These are phyloP conservation scores for Discoglossus pictus DNA, from an alignment of 2,797 vertebrate genomes.

Conservation along the genomic window DNA sequence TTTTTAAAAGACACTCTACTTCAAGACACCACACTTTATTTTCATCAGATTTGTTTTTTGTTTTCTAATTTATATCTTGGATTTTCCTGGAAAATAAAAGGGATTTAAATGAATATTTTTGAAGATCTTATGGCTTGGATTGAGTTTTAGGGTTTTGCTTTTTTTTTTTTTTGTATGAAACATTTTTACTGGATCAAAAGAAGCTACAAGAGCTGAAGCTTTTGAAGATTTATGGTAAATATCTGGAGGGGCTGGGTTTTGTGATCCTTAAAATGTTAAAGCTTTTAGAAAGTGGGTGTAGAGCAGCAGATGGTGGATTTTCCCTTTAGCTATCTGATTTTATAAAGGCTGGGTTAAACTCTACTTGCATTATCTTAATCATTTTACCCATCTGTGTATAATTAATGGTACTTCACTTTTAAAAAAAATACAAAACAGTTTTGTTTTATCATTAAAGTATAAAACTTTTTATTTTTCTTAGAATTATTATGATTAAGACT, in stretches of 20 bases:
- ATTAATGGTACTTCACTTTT: no score
- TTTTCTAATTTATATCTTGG: background rate
- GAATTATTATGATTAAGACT: no score
- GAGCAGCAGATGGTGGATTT: conserved; percentile 39
- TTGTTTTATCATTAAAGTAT: no score
- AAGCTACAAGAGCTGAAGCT: conserved; percentile 7
- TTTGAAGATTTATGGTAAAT: conserved; percentile 48
- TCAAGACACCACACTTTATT: no score
- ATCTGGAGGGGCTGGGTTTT: conserved; percentile 3
- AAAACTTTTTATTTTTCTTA: no score
- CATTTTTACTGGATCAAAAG: conserved; percentile 34
- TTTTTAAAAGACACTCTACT: conserved; percentile 1
- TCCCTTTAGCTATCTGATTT: conserved; percentile 29
- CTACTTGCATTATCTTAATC: conserved; percentile 40
- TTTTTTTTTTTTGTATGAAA: background rate
- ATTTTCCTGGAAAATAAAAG: conserved; percentile 33
- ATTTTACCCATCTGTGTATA: conserved; percentile 42
- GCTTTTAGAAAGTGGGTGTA: conserved; percentile 13
- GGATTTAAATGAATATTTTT: conserved; percentile 18
- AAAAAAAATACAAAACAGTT: no score
- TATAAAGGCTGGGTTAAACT: conserved; percentile 33
- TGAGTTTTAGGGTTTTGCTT: conserved; percentile 39
- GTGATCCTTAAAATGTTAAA: conserved; percentile 10
- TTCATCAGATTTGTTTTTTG: conserved; percentile 12
- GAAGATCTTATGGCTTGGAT: conserved; percentile 47